phyloP scores from a whole-genome alignment of 2,113 vertebrate genomes.

The Epinephelus lanceolatus region DNA sequence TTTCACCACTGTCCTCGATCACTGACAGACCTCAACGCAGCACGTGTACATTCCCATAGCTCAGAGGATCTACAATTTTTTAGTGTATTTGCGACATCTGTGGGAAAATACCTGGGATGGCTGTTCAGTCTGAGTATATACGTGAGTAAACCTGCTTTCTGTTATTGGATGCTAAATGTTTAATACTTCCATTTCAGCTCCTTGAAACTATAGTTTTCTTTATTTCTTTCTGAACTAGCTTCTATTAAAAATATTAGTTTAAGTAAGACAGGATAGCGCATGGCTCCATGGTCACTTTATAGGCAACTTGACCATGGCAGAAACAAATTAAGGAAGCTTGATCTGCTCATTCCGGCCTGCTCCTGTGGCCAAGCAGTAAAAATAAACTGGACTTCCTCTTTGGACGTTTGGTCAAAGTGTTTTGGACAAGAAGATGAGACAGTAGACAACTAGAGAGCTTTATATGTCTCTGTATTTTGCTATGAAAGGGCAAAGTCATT shows the following conservation, averaged over 20 bases:
- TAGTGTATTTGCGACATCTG: constrained; percentile 8
- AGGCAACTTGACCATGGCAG: neutral
- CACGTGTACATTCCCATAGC: neutral
- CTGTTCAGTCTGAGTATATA: constrained; percentile 58
- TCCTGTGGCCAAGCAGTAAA: constrained; percentile 31
- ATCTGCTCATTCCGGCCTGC: constrained; percentile 45
- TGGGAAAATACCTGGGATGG: constrained; percentile 55
- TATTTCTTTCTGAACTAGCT: no score
- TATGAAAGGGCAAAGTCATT: neutral
- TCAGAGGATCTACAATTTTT: neutral
- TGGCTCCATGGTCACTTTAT: neutral
- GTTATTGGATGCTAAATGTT: neutral
- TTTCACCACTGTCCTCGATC: constrained; percentile 53
- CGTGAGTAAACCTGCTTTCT: constrained; percentile 64
- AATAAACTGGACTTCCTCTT: constrained; percentile 58
- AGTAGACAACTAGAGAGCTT: neutral
- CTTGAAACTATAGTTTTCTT: neutral
- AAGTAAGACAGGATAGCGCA: neutral
- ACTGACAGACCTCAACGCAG: neutral
- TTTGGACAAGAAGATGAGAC: neutral
- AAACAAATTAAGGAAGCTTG: constrained; percentile 51
- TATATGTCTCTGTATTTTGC: constrained; percentile 14
- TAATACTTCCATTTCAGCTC: neutral
- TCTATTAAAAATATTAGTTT: no score
- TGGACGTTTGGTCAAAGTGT: neutral